phyloP scores from a whole-genome alignment of 2,113 vertebrate genomes.

The Serilophus lunatus region DNA sequence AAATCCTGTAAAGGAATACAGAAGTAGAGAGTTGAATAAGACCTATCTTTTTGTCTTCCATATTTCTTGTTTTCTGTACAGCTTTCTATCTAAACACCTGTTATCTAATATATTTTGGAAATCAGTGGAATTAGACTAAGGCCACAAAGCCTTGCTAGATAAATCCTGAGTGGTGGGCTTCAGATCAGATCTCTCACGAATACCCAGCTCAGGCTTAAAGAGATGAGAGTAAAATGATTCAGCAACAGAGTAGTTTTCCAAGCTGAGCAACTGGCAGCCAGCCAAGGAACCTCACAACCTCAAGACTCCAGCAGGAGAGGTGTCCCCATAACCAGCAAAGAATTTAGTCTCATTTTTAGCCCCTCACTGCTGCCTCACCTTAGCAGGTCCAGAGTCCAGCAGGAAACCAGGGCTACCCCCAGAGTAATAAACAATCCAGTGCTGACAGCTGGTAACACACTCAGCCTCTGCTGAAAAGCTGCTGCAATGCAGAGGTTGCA shows the following conservation, averaged over 20 bases:
- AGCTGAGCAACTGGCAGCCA: neutral
- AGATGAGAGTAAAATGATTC: neutral
- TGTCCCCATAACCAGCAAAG: neutral
- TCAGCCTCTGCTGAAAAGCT: neutral
- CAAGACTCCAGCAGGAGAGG: neutral
- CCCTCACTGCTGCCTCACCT: neutral
- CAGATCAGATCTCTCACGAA: neutral
- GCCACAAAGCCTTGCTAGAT: neutral
- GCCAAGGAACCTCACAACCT: neutral
- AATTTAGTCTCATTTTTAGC: neutral
- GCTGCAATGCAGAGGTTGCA: conserved; percentile 7
- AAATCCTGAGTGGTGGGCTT: neutral
- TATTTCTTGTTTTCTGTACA: neutral
- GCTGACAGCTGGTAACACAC: neutral
- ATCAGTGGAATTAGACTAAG: neutral
- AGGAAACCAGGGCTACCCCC: neutral
- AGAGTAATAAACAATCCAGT: neutral
- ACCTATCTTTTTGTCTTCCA: neutral
- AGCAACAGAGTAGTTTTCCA: neutral
- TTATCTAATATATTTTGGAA: neutral
- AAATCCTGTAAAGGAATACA: conserved; percentile 79
- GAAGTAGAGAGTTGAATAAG: neutral
- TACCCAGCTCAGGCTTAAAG: neutral
- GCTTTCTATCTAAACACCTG: neutral
- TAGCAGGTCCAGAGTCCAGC: neutral